Evolutionary conservation across 2,888 invertebrate genomes (phyloP).

Genomic region (Drosophila quinaria): DNA sequence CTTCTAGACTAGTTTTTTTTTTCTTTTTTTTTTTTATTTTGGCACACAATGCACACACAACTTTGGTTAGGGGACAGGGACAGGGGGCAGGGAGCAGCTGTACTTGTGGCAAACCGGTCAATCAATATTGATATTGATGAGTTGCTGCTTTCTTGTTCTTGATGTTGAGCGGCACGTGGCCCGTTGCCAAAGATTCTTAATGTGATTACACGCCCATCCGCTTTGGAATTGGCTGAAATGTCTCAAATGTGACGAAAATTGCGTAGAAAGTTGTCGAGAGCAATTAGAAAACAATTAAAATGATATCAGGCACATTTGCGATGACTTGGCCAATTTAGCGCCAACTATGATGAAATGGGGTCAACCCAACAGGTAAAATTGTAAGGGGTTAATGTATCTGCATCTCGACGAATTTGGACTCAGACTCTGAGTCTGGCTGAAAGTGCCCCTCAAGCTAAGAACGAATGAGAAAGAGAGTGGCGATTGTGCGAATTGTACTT

Average conservation of each 20-base stretch:
- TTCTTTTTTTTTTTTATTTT: slow-evolving; percentile 30
- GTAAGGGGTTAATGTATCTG: not conserved
- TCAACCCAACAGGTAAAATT: slow-evolving; percentile 41
- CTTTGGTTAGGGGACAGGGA: slow-evolving; percentile 4
- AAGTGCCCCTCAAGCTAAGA: slow-evolving; percentile 17
- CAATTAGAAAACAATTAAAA: slow-evolving; percentile 78
- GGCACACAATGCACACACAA: slow-evolving; percentile 47
- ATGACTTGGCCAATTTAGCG: slow-evolving; percentile 27
- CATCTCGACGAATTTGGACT: not conserved
- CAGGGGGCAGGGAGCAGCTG: not conserved
- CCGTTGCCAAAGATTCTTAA: slow-evolving; percentile 28
- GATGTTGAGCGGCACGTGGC: slow-evolving; percentile 27
- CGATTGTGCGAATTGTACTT: not conserved
- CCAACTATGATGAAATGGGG: slow-evolving; percentile 38
- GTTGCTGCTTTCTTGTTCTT: slow-evolving; percentile 11
- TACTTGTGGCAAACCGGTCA: slow-evolving; percentile 50
- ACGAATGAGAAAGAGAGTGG: not conserved
- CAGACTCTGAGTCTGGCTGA: not conserved
- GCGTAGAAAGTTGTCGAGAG: slow-evolving; percentile 47
- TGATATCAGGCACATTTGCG: slow-evolving; percentile 49
- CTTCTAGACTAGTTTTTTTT: slow-evolving; percentile 74
- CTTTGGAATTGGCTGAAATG: not conserved
- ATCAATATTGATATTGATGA: slow-evolving; percentile 42
- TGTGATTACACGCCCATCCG: slow-evolving; percentile 29
- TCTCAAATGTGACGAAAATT: slow-evolving; percentile 3